Evolutionary conservation across 1,140 invertebrate genomes (phyloP), one percentile per base, ranked within the genome.

Genomic region (Sesamia nonagrioides): DNA sequence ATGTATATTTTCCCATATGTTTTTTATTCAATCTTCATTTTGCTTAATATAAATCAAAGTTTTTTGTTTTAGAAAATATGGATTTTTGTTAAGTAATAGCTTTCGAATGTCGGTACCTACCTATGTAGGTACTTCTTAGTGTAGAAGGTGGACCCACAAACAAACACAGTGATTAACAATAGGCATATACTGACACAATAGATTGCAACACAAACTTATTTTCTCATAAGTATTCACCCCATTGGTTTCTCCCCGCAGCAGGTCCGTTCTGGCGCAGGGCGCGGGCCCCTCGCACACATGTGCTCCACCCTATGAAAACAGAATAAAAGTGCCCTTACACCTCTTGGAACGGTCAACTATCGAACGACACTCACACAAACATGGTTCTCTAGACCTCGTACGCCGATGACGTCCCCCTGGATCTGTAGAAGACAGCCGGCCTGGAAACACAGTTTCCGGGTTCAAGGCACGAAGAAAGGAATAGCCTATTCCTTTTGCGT

Each of bases 341-440:
- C 42, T 8, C 11, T 7, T 4, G 3, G 11, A 18, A 48, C 18
- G 17, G 6, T 13, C 11, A n/a, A 17, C n/a, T 11, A 0, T 27
- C 11, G 9, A 18, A 0, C 17, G 21, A 11, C 9, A 8, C 40
- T 50, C 40, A 48, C 18, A n/a, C 60, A 75, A 79, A 40, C 54
- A 85, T 85, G 84, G 68, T 85, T 61, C 77, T 90, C 2, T 89
- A 87, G 86, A 88, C 88, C 21, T 86, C 88, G 9, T 89, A 91
- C 63, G 88, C 86, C 33, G 88, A 91, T 18, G 73, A 88, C 66
- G 81, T 80, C 15, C 84, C 85, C 3, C 27, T 91, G 73, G 89
- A 90, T 69, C 84, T 91, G 15, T 86, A 80, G 27, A 85, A 85
- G 54, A 81, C 68, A 13, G 11, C 21, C 0, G n/a, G 60, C 11